A percentile compares a stretch with the other conserved stretches of the same genome.
Evolutionary conservation across 2,888 invertebrate genomes (phyloP).

Genomic region (Ligdia adustata): DNA sequence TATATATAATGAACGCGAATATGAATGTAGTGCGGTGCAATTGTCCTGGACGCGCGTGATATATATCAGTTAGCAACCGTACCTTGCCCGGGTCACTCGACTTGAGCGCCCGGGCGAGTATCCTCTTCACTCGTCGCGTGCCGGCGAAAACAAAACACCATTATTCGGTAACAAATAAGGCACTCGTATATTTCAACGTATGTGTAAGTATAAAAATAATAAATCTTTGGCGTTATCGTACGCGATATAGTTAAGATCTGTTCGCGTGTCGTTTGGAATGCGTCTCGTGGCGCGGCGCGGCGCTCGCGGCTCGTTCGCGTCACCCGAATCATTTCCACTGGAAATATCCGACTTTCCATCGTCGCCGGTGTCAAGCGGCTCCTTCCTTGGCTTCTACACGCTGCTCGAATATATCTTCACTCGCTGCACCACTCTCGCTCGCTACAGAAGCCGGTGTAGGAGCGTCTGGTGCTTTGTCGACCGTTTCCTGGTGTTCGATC

Average conservation of each 20-base stretch:
- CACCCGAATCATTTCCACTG: slow-evolving; percentile 80
- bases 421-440: slow-evolving; percentile 28
- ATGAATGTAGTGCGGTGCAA: slow-evolving; percentile 40
- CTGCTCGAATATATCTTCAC: slow-evolving; percentile 54
- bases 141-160: slow-evolving; percentile 77
- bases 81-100: slow-evolving; percentile 92
- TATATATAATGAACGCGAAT: no score
- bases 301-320: slow-evolving; percentile 43
- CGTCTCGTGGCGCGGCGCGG: slow-evolving; percentile 19
- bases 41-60: slow-evolving; percentile 68
- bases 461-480: slow-evolving; percentile 7
- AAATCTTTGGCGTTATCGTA: slow-evolving; percentile 78
- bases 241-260: no score
- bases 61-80: slow-evolving; percentile 82
- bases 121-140: slow-evolving; percentile 67
- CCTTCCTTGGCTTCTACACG: slow-evolving; percentile 48
- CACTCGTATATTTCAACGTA: slow-evolving; percentile 80
- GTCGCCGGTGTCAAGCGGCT: slow-evolving; percentile 62
- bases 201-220: slow-evolving; percentile 65
- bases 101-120: slow-evolving; percentile 91
- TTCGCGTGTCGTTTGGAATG: slow-evolving; percentile 20
- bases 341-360: slow-evolving; percentile 68
- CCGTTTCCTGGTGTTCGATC: neutral
- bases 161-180: slow-evolving; percentile 79
- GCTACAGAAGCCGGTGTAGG: slow-evolving; percentile 4